phyloP scores from a whole-genome alignment of 2,888 invertebrate genomes.

The Erynnis tages region DNA sequence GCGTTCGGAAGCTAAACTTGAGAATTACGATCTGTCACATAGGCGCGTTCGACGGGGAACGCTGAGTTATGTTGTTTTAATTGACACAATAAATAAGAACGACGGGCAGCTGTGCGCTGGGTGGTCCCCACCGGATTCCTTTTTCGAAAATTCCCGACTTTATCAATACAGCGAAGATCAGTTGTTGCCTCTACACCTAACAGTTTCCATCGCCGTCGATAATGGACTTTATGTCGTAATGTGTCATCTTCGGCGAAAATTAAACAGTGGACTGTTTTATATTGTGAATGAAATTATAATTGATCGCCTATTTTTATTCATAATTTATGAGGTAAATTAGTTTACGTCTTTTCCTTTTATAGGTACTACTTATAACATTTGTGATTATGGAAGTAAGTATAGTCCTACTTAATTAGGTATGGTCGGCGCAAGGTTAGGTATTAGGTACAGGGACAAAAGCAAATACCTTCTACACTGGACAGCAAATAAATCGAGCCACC shows the following conservation, averaged over 20 bases:
- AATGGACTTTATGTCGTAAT: slow-evolving; percentile 15
- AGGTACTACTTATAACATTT: no score
- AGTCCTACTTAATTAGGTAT: no score
- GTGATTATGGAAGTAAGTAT: no score
- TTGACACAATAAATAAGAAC: slow-evolving; percentile 74
- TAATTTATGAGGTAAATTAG: no score
- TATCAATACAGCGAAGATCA: slow-evolving; percentile 55
- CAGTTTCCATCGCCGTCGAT: slow-evolving; percentile 14
- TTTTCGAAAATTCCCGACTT: slow-evolving; percentile 57
- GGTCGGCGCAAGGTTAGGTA: no score
- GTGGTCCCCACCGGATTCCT: slow-evolving; percentile 61
- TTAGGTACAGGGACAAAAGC: no score
- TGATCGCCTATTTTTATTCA: no score
- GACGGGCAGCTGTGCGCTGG: slow-evolving; percentile 53
- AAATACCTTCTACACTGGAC: no score
- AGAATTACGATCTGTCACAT: slow-evolving; percentile 65
- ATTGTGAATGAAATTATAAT: no score
- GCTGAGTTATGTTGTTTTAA: slow-evolving; percentile 75
- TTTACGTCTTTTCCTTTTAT: no score
- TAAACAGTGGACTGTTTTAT: background rate
- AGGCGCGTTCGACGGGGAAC: slow-evolving; percentile 51
- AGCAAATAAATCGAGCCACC: no score
- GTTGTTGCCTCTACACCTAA: slow-evolving; percentile 37
- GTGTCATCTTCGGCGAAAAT: background rate
- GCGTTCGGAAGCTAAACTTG: slow-evolving; percentile 56